These are phyloP conservation scores for Lacanobia oleracea DNA, from an alignment of 2,888 invertebrate species.

Conservation along the genomic window DNA sequence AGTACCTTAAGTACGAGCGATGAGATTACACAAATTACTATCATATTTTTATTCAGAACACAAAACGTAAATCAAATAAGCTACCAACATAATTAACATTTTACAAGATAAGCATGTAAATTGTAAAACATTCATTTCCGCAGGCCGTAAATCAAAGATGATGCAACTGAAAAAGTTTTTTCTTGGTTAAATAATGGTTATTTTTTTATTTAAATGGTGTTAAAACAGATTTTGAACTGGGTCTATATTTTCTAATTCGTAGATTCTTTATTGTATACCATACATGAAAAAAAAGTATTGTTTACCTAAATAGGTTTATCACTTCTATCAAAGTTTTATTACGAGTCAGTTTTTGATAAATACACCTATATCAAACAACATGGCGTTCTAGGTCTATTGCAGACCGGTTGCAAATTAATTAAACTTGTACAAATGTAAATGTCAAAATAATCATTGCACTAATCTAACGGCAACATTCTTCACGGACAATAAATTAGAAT, in stretches of 20 bases:
- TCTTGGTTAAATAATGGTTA: background rate
- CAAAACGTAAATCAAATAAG: background rate
- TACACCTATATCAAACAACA: background rate
- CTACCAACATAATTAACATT: background rate
- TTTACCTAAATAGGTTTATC: background rate
- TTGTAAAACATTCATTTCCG: slow-evolving; percentile 1
- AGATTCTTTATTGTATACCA: too few relatives aligned
- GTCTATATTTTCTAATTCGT: background rate
- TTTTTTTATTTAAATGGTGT: background rate
- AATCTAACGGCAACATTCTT: slow-evolving; percentile 35
- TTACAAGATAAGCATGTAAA: background rate
- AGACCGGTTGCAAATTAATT: background rate
- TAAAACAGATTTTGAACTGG: background rate
- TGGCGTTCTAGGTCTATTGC: too few relatives aligned
- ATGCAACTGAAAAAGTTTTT: slow-evolving; percentile 1
- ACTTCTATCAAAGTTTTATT: background rate
- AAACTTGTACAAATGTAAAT: slow-evolving; percentile 8
- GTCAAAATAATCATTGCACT: slow-evolving; percentile 30
- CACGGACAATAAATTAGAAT: slow-evolving; percentile 42
- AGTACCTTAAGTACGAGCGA: background rate
- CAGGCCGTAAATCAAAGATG: background rate
- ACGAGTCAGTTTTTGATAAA: background rate
- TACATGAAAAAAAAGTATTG: too few relatives aligned
- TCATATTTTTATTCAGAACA: background rate
- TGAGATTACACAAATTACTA: background rate